Conservation (phyloP, 2,113 vertebrate genomes). For the Podarcis muralis region DNA sequence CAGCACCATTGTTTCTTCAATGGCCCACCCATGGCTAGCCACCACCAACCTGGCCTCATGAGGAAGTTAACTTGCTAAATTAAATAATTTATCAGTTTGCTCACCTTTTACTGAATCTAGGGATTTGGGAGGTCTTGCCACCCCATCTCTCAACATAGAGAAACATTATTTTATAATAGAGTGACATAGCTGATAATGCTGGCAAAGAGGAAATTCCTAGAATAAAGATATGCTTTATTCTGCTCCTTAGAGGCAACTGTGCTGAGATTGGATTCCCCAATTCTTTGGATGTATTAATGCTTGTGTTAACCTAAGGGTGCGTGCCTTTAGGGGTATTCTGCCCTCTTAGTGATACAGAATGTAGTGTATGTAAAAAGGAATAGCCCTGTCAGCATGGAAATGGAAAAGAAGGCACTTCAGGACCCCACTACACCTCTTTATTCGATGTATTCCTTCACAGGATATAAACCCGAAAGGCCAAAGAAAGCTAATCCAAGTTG, state of each 20-base stretch:
- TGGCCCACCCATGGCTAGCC: no score
- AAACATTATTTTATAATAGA: not conserved
- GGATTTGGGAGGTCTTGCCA: no score
- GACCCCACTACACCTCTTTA: no score
- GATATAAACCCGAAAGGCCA: no score
- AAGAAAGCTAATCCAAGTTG: not conserved
- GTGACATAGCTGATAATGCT: not conserved
- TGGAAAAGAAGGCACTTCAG: no score
- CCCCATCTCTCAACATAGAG: not conserved
- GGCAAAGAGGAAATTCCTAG: not conserved
- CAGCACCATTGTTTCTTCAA: no score
- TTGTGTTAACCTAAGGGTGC: not conserved
- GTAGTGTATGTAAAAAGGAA: not conserved
- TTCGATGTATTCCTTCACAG: no score
- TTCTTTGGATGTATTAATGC: not conserved
- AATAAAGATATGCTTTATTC: not conserved
- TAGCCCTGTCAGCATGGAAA: not conserved
- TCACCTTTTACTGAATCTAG: no score
- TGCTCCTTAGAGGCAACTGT: not conserved
- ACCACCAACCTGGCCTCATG: no score
- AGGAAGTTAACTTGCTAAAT: no score
- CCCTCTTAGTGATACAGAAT: not conserved
- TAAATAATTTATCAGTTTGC: no score
- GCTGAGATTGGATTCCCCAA: not conserved
- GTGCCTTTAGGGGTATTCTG: not conserved